Base-by-base conservation (phyloP, 2,888 invertebrate species). In the Apeira syringaria region DNA sequence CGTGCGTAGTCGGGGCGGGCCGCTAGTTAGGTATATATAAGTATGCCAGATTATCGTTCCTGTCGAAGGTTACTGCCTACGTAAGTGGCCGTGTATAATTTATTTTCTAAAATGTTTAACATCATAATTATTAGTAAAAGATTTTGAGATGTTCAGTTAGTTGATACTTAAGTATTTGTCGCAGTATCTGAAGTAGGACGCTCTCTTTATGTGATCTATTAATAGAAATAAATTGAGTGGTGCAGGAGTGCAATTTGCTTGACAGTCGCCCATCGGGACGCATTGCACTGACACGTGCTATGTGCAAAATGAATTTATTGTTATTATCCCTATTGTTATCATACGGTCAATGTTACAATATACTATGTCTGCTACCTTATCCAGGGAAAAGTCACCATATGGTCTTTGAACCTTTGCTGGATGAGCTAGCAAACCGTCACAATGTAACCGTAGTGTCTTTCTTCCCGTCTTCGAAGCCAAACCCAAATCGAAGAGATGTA, bases 351-450 rank as follows among this genome's bases (percentile, higher is more conserved):
- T 55, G 63, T 29, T 72, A 63, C 31, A 68, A 61, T 29, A 82
- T 91, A 27, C 64, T 91, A 4, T 86, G 76, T 6, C 47, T 86
- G 0, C 76, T 91, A 22, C 80, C 82, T 1, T 86, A 90, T 46
- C 67, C 74, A 0, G 91, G 91, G 0, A 87, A 84, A 41, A 91
- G 91, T 36, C 91, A 91, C 50, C 80, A 88, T 48, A 75, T 81
- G 52, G 82, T 91, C 2, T 90, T 90, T 47, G 75, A 82, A 27
- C 83, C 89, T 0, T 56, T 91, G 4, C 46, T 91, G 1, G 65
- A 78, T 1, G 85, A 85, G 40, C 54, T 91, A 27, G 74, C 73
- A 0, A 49, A 46, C 1, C 72, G 85, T 1, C 89, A 91, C 52
- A 65, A 86, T 1, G 13, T 91, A 0, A 91, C 88, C 1, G 86